Conservation (phyloP, 1,140 invertebrate species). For the Maniola jurtina region DNA sequence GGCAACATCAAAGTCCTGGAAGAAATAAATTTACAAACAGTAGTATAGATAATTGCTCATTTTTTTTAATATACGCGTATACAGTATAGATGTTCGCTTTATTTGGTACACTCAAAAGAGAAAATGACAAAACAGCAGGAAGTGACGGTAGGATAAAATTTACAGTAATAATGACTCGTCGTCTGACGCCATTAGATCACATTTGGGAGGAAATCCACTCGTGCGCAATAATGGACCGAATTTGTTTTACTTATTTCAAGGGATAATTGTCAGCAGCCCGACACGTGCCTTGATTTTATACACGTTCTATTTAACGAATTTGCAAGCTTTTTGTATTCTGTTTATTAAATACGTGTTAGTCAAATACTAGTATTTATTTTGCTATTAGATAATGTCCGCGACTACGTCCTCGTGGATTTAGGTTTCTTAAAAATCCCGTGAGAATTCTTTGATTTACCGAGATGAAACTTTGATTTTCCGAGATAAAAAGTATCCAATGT, state of each 20-base stretch:
- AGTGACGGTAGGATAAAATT: slow-evolving; percentile 41
- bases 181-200: slow-evolving; percentile 7
- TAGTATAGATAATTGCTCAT: neutral
- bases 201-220: slow-evolving; percentile 26
- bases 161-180: slow-evolving; percentile 20
- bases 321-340: neutral
- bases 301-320: neutral
- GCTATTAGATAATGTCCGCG: too few relatives aligned
- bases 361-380: neutral
- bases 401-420: too few relatives aligned
- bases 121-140: slow-evolving; percentile 49
- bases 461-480: too few relatives aligned
- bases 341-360: neutral
- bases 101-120: slow-evolving; percentile 59
- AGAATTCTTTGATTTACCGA: too few relatives aligned
- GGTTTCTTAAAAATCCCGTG: too few relatives aligned
- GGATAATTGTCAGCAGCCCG: neutral
- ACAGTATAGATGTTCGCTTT: slow-evolving; percentile 52
- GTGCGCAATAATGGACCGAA: slow-evolving; percentile 41
- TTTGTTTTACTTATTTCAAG: slow-evolving; percentile 29
- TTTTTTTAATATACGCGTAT: too few relatives aligned
- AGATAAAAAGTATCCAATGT: too few relatives aligned
- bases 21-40: neutral
- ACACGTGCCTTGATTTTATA: neutral
- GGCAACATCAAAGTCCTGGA: too few relatives aligned